phyloP scores from a whole-genome alignment of 37 sponge, comb jelly and placozoan genomes.

The Halichondria panicea region DNA sequence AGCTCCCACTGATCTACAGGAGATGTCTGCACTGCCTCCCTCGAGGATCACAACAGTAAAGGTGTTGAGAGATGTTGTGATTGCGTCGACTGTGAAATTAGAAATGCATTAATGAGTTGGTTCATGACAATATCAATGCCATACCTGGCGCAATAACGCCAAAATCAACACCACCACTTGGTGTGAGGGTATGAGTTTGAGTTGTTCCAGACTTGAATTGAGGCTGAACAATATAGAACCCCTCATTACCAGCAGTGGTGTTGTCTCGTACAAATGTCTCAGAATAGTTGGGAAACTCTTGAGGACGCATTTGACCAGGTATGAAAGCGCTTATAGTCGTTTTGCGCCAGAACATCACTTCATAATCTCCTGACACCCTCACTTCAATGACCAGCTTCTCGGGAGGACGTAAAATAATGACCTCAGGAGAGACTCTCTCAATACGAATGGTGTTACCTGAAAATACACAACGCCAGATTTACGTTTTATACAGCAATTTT shows the following conservation, averaged over 20 bases:
- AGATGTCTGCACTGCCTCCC: constrained; percentile 25
- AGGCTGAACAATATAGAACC: too few relatives aligned
- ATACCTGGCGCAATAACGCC: constrained; percentile 9
- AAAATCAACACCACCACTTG: constrained; percentile 9
- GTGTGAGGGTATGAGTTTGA: too few relatives aligned
- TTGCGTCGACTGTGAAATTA: not conserved
- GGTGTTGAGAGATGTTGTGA: not conserved
- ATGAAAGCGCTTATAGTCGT: not conserved
- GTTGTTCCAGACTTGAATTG: too few relatives aligned
- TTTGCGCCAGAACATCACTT: not conserved
- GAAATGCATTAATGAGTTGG: not conserved
- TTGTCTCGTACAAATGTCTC: constrained; percentile 37
- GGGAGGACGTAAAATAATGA: constrained; percentile 33
- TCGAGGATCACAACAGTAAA: constrained; percentile 18
- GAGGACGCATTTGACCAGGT: not conserved
- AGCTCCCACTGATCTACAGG: constrained; percentile 32
- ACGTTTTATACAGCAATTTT: not conserved
- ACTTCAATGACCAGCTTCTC: constrained; percentile 39
- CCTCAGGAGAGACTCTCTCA: constrained; percentile 19
- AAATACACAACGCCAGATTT: not conserved
- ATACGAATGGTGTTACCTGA: not conserved
- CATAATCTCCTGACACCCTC: constrained; percentile 30
- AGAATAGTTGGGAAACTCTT: constrained; percentile 14
- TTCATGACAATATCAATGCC: not conserved
- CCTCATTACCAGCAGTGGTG: too few relatives aligned